phyloP scores from a whole-genome alignment of 2,797 vertebrate species.

The Argya squamiceps region DNA sequence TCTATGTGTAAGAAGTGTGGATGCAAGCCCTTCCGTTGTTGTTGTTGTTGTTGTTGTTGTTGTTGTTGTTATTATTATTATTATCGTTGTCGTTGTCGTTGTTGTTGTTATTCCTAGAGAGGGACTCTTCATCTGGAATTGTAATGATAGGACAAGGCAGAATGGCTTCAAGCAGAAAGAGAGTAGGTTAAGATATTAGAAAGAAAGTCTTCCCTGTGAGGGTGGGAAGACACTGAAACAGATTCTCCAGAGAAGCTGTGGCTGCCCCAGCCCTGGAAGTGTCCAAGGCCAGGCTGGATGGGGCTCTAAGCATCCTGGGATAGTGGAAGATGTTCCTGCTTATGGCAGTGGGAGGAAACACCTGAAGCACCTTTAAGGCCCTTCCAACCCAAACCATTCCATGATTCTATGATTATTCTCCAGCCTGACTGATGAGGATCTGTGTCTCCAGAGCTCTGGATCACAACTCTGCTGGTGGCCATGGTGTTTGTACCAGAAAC shows the following conservation, averaged over 20 bases:
- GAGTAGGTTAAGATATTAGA: background rate
- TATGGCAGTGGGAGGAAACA: accelerated
- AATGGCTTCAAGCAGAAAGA: background rate
- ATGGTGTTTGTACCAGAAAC: background rate
- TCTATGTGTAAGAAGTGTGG: accelerated
- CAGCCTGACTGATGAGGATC: background rate
- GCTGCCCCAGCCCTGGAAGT: background rate
- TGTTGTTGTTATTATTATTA: background rate
- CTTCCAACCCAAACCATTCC: background rate
- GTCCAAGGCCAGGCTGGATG: background rate
- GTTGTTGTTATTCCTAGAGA: background rate
- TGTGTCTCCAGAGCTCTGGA: background rate
- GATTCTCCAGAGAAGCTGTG: background rate
- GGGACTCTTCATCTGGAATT: background rate
- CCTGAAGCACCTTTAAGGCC: background rate
- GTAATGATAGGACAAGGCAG: background rate
- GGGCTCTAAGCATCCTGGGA: background rate
- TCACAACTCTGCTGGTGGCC: background rate
- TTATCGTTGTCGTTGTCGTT: too few relatives aligned
- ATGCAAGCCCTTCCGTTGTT: background rate
- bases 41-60: too few relatives aligned
- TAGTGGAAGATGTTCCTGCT: background rate
- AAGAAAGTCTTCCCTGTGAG: background rate
- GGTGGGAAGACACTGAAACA: background rate
- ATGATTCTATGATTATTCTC: background rate